Evolutionary conservation across 2,888 invertebrate species (phyloP).

Genomic region (Kuschelorhynchus macadamiae): DNA sequence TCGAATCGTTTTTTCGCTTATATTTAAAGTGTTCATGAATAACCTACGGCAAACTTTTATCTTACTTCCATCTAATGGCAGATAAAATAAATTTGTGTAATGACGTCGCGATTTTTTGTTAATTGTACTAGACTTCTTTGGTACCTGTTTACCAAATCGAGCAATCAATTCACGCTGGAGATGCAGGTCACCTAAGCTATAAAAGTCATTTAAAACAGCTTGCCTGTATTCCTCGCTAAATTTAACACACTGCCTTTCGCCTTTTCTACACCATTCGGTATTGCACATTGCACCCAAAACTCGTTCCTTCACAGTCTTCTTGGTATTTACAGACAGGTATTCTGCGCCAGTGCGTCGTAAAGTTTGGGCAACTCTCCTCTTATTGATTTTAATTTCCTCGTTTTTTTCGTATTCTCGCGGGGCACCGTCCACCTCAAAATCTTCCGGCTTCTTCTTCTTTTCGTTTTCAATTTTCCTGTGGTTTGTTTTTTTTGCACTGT

Average conservation of each 20-base stretch:
- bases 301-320: background rate
- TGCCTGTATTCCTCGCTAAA: conserved; percentile 14
- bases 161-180: conserved; percentile 13
- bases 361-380: conserved; percentile 3
- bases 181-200: background rate
- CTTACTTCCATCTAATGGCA: background rate
- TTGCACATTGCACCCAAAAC: background rate
- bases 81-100: conserved; percentile 5
- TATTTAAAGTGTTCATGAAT: conserved; percentile 11
- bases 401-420: background rate
- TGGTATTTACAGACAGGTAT: background rate
- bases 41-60: conserved; percentile 1
- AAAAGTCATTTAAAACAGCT: background rate
- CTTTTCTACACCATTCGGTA: conserved; percentile 12
- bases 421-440: background rate
- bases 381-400: background rate
- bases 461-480: background rate
- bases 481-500: too few relatives aligned
- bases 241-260: conserved; percentile 1
- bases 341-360: conserved; percentile 13
- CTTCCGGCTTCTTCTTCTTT: background rate
- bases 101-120: background rate
- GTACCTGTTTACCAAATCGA: background rate
- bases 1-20: conserved; percentile 1
- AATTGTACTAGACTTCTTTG: conserved; percentile 12